Evolutionary conservation across 2,888 invertebrate genomes (phyloP).

Genomic region (Idaea biselata): DNA sequence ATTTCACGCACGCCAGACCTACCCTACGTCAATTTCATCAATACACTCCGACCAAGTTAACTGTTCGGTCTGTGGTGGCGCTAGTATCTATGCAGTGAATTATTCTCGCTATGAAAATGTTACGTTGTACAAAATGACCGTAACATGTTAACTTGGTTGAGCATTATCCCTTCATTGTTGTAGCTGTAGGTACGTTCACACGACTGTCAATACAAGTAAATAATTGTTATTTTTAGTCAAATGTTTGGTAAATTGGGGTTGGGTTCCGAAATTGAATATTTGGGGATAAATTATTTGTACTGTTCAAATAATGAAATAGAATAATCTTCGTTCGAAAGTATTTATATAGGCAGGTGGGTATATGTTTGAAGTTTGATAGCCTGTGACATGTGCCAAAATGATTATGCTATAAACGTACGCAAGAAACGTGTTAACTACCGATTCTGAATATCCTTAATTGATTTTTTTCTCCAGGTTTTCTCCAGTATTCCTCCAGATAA

Average conservation of each 20-base stretch:
- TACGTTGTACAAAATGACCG: slow-evolving; percentile 40
- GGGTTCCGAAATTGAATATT: background rate
- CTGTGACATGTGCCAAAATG: background rate
- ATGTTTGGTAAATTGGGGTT: slow-evolving; percentile 8
- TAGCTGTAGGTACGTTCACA: slow-evolving; percentile 47
- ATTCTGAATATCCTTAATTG: too few species aligned
- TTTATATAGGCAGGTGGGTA: background rate
- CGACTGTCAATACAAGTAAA: slow-evolving; percentile 24
- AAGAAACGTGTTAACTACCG: background rate
- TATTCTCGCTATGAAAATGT: background rate
- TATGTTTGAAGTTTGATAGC: background rate
- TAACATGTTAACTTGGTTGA: slow-evolving; percentile 14
- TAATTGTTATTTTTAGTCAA: slow-evolving; percentile 22
- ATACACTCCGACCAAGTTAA: background rate
- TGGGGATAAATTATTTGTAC: background rate
- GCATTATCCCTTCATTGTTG: slow-evolving; percentile 3
- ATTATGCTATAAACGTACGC: background rate
- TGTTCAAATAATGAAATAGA: background rate
- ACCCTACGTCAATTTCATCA: slow-evolving; percentile 1
- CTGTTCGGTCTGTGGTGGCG: slow-evolving; percentile 15
- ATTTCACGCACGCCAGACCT: slow-evolving; percentile 1
- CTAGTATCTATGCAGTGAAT: background rate
- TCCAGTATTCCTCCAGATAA: too few species aligned
- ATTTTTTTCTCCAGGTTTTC: too few species aligned
- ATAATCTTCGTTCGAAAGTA: background rate